Evolutionary conservation across 2,888 invertebrate species (phyloP).

Genomic region (Trypoxylon attenuatum): DNA sequence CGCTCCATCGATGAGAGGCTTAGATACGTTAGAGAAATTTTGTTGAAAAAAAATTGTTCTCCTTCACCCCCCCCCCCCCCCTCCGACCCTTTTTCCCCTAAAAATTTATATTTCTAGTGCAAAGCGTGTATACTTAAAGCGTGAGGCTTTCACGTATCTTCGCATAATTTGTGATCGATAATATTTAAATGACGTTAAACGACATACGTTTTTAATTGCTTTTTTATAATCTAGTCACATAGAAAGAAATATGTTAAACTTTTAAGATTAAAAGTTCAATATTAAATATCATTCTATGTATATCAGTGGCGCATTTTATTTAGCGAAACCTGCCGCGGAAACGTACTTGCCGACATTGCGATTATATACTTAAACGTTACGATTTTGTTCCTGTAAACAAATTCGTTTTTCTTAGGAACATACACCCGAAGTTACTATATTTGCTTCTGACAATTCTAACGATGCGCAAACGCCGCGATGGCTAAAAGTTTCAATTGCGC

Average conservation of each 20-base stretch:
- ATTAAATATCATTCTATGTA: constrained; percentile 66
- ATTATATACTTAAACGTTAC: neutral
- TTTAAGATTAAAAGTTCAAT: constrained; percentile 60
- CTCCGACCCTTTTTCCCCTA: no score
- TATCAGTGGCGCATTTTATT: constrained; percentile 47
- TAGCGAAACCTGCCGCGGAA: constrained; percentile 3
- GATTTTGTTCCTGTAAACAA: no score
- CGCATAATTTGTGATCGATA: constrained; percentile 58
- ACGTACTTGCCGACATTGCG: no score
- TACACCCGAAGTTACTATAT: no score
- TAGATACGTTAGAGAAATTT: no score
- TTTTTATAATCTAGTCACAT: constrained; percentile 72
- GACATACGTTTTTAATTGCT: constrained; percentile 62
- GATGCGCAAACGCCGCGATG: no score
- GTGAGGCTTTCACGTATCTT: constrained; percentile 40
- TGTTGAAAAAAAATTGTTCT: no score
- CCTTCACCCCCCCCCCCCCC: no score
- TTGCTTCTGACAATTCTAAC: no score
- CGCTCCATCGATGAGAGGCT: no score
- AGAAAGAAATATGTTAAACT: constrained; percentile 67
- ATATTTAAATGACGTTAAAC: constrained; percentile 63
- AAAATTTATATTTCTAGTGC: constrained; percentile 22
- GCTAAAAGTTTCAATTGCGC: no score
- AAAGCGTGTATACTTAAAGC: constrained; percentile 40
- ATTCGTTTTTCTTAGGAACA: no score